Evolutionary conservation across 2,888 invertebrate species (phyloP), one percentile per base, ranked within the genome.

Genomic region (Xestia ashworthii): DNA sequence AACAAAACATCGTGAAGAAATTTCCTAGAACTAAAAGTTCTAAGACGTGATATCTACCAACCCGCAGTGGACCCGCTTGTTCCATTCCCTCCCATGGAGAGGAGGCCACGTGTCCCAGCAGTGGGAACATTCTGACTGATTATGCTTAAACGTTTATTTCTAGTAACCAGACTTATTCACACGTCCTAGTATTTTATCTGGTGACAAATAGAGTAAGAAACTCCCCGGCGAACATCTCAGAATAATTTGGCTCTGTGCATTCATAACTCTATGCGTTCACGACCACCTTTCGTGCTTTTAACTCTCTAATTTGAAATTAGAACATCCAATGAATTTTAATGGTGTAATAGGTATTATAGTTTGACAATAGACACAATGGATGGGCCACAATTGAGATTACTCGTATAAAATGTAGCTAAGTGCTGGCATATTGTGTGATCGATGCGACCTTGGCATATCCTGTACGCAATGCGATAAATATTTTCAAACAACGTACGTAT

Each of bases 361-460:
- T 38, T 1, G 11, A 53, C n/a, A 53, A 76, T 19, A 65, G 8
- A 25, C 2, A 16, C 19, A 46, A 46, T 22, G 11, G 11, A 46
- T 22, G 11, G 11, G 8, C 14, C 32, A 25, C 38, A 71, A 66
- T 48, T n/a, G 0, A 66, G 19, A 38, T 38, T n/a, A 50, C 32
- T 44, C 44, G 11, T 53, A 14, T 25, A 6, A 14, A 19, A 48
- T 68, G 8, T 22, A 53, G 4, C 55, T 50, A 72, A 38, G 25
- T 25, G 25, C 25, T 58, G 25, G 58, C 16, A 4, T 32, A 55
- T 48, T 64, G 53, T 62, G 25, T 41, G 46, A 53, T 48, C 14
- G 5, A 44, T 14, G 22, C 19, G 50, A 25, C 65, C 80, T 79
- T 73, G 50, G 16, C 19, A 6, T 62, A 79, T 41, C 60, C 74